phyloP scores from a whole-genome alignment of 2,113 vertebrate genomes.

The Helogale parvula region DNA sequence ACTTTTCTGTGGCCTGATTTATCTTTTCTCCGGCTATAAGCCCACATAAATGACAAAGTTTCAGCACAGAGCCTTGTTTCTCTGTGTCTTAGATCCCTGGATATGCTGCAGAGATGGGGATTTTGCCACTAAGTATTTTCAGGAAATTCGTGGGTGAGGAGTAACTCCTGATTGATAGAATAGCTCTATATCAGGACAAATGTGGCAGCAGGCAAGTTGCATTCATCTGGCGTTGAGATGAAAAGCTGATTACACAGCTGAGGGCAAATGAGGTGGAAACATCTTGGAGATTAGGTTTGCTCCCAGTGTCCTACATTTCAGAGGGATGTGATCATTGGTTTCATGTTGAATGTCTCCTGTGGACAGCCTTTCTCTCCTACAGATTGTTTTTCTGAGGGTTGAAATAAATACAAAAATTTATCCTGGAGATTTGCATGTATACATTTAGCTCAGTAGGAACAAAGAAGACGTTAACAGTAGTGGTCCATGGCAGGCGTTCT shows the following conservation, averaged over 20 bases:
- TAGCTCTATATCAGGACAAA: slow-evolving; percentile 60
- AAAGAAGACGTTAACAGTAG: neutral
- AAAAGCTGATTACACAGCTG: slow-evolving; percentile 88
- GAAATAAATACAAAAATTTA: slow-evolving; percentile 55
- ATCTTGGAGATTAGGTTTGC: slow-evolving; percentile 87
- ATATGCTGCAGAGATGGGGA: neutral
- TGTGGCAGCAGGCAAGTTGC: slow-evolving; percentile 82
- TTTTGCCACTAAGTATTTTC: slow-evolving; percentile 20
- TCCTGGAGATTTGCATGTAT: neutral
- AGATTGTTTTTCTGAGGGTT: neutral
- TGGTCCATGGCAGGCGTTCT: neutral
- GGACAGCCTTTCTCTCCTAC: slow-evolving; percentile 6
- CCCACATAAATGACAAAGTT: neutral
- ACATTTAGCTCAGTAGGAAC: neutral
- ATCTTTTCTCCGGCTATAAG: neutral
- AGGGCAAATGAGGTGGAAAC: slow-evolving; percentile 87
- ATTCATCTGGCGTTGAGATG: slow-evolving; percentile 83
- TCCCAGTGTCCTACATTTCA: slow-evolving; percentile 87
- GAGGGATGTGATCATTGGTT: slow-evolving; percentile 75
- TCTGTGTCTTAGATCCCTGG: neutral
- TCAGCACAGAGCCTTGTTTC: neutral
- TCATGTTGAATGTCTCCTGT: slow-evolving; percentile 70
- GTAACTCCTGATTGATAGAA: slow-evolving; percentile 50
- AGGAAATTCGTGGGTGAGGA: neutral
- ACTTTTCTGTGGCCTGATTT: neutral